Base-by-base conservation (phyloP, 2,113 vertebrate species). In the Phrynocephalus versicolor region DNA sequence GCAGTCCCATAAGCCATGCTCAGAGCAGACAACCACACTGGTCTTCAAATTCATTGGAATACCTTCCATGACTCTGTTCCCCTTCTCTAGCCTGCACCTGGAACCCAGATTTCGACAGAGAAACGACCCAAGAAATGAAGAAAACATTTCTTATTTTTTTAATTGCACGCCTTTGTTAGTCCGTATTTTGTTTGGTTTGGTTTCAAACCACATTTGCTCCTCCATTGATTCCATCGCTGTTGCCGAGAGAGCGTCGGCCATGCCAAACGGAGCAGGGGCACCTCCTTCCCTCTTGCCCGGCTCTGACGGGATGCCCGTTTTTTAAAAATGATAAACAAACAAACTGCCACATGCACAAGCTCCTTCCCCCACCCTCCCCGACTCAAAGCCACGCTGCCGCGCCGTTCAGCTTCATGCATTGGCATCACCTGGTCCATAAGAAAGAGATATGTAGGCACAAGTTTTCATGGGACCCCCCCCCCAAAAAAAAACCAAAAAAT, bases 361-460 rank as follows among this genome's bases (percentile, higher is more conserved):
- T 14, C 8, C 37, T 9, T 21, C 51, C 27, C 4, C 27, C 5
- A 4, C 7, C 45, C 8, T 14, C 12, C 27, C 3, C 19, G 2
- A 3, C 70, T 0, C 13, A 60, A 51, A 73, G 57, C 77, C 19
- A n/a, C 35, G 45, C 25, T 37, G n/a, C 45, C 2, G 30, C 45
- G 45, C 45, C n/a, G n/a, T 82, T 58, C 30, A 12, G 60, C 27
- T 16, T 21, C 57, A 62, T 73, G 57, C 64, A 2, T n/a, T 69
- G 8, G 13, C 83, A n/a, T 39, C 33, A 12, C 84, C 77, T 12
- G 55, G 75, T 73, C 57, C 69, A 1, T 62, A 35, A 35, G 37
- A 85, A 73, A 77, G 70, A 72, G 39, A 51, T 27, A 3, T n/a
- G n/a, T 64, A 85, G 84, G 84, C 84, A 85, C 77, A 73, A 37